Base-by-base conservation (phyloP, 2,113 vertebrate species). In the Merops nubicus region DNA sequence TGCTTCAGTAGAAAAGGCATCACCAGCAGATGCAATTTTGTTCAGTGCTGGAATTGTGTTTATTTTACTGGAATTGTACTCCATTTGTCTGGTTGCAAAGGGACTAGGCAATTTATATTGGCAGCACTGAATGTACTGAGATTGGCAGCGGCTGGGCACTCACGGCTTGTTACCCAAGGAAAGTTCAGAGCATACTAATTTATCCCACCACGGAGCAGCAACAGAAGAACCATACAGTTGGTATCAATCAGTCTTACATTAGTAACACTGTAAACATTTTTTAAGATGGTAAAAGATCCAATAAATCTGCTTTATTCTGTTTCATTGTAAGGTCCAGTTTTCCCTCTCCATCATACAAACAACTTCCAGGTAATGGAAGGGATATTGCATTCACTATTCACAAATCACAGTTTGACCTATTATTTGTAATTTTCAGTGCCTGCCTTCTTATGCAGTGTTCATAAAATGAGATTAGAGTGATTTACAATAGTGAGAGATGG, bases 351-450 rank as follows among this genome's bases (percentile, higher is more conserved):
- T 96, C 88, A 93, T n/a, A 73, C 85, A 93, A 96, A 90, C 95
- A 95, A 63, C 88, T 93, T 94, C 54, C 92, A 95, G 90, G 95
- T 95, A 94, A 95, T 91, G 63, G 95, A 93, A 96, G 34, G 81
- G 85, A 79, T 95, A 88, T 85, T 88, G 88, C 88, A 67, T 74
- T 88, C 31, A 0, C 82, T 83, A 59, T 67, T 88, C 96, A 96
- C 90, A 96, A 95, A 95, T 91, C 95, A 96, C 85, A 45, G 67
- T 88, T 93, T 88, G 90, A 83, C 75, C 90, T 93, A 84, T 95
- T 96, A 96, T 95, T 97, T 93, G 88, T 94, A 86, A 95, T 96
- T 94, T 96, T 96, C 79, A 48, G 79, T 92, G 88, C 88, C 88
- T 97, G 76, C 90, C 72, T 95, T 86, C 93, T 92, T 93, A 90